phyloP scores from a whole-genome alignment of 1,140 invertebrate species.

The Steinernema khuongi region DNA sequence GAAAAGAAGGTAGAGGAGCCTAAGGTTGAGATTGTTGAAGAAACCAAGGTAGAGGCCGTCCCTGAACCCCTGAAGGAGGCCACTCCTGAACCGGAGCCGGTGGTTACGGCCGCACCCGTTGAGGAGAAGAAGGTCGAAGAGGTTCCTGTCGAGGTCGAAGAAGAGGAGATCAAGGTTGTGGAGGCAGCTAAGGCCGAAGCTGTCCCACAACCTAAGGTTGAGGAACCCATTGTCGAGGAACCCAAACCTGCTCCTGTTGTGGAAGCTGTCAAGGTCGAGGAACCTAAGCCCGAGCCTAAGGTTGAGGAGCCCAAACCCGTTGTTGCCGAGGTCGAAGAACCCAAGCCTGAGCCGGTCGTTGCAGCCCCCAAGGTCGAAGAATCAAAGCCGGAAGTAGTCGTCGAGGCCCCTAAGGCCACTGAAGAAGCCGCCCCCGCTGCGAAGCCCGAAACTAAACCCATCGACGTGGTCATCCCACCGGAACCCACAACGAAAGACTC shows the following conservation, averaged over 20 bases:
- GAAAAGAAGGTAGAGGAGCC: neutral
- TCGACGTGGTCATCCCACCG: neutral
- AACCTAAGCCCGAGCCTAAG: neutral
- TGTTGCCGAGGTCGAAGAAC: neutral
- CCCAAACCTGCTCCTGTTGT: neutral
- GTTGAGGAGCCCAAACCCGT: neutral
- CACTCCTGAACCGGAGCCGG: too few species aligned
- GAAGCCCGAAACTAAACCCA: neutral
- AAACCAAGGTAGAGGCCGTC: too few species aligned
- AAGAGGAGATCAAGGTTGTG: too few species aligned
- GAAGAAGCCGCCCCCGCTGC: neutral
- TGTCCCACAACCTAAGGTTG: neutral
- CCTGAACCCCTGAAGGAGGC: too few species aligned
- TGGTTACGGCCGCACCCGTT: neutral
- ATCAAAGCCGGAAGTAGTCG: neutral
- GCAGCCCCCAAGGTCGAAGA: neutral
- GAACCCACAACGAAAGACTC: slow-evolving; percentile 5
- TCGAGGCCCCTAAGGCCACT: neutral
- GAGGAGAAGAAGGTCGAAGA: neutral
- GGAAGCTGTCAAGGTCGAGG: neutral
- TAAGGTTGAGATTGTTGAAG: neutral
- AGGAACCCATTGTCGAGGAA: neutral
- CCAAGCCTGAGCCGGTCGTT: neutral
- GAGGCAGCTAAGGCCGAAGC: neutral
- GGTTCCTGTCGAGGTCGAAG: neutral